Evolutionary conservation across 1,140 invertebrate genomes (phyloP).

Genomic region (Melitaea cinxia): DNA sequence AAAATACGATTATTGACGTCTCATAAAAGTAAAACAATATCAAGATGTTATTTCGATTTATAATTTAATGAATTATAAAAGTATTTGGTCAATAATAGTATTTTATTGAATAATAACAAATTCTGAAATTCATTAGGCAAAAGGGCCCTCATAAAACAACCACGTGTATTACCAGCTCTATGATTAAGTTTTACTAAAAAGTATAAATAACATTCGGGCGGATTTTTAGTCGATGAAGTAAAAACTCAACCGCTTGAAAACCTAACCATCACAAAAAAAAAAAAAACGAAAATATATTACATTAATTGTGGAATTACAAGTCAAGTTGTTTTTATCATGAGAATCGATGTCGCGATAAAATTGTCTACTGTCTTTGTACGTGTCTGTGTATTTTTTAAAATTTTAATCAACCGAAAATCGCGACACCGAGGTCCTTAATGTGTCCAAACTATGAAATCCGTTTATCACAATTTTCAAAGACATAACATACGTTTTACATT

Average conservation of each 20-base stretch:
- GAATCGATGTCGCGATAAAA: not conserved
- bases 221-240: slow-evolving; percentile 1
- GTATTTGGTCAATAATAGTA: too few species aligned
- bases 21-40: too few species aligned
- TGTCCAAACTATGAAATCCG: slow-evolving; percentile 6
- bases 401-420: not conserved
- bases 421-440: not conserved
- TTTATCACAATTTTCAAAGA: slow-evolving; percentile 20
- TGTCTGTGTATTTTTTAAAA: not conserved
- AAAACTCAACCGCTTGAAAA: slow-evolving; percentile 6
- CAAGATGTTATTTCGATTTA: too few species aligned
- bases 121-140: slow-evolving; percentile 1
- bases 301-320: slow-evolving; percentile 8
- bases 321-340: not conserved
- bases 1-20: not conserved
- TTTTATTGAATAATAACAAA: not conserved
- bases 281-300: slow-evolving; percentile 14
- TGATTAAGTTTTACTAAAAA: slow-evolving; percentile 4
- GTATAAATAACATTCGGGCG: slow-evolving; percentile 8
- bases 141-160: slow-evolving; percentile 11
- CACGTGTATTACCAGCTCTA: not conserved
- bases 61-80: not conserved
- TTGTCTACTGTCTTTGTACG: not conserved
- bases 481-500: not conserved
- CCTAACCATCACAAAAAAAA: slow-evolving; percentile 10